Evolutionary conservation across 2,888 invertebrate genomes (phyloP).

Genomic region (Rugalucina vietnamica): DNA sequence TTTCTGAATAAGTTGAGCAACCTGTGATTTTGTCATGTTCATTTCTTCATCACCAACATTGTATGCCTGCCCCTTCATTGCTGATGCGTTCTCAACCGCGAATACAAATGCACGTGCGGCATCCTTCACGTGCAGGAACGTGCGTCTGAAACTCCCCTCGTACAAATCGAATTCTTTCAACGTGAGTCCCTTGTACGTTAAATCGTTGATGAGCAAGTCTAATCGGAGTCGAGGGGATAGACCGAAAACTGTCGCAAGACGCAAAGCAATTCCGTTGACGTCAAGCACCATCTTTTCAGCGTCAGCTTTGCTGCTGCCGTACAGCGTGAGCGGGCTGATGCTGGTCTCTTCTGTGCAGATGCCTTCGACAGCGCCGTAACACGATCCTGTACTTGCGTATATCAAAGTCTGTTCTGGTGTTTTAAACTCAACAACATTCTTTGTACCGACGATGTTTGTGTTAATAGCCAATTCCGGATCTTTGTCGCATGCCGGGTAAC

Average conservation of each 20-base stretch:
- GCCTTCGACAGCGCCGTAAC: conserved; percentile 81
- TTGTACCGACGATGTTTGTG: conserved; percentile 28
- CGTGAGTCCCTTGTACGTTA: conserved; percentile 66
- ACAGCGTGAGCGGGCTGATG: conserved; percentile 80
- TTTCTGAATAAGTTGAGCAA: conserved; percentile 75
- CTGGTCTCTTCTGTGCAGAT: conserved; percentile 80
- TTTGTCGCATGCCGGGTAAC: conserved; percentile 76
- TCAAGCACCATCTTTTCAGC: conserved; percentile 64
- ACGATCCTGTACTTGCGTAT: conserved; percentile 77
- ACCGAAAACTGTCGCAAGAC: conserved; percentile 81
- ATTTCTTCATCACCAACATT: conserved; percentile 82
- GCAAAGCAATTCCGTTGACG: conserved; percentile 76
- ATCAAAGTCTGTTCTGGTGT: not conserved
- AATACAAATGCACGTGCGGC: conserved; percentile 81
- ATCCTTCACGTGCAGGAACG: conserved; percentile 82
- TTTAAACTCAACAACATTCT: conserved; percentile 26
- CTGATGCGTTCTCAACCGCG: conserved; percentile 74
- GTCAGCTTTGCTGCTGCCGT: conserved; percentile 72
- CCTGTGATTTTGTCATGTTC: conserved; percentile 81
- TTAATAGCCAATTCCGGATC: conserved; percentile 24
- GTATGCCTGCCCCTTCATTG: conserved; percentile 78
- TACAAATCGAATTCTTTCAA: conserved; percentile 77
- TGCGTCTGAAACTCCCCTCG: conserved; percentile 79
- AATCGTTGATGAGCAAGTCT: conserved; percentile 19
- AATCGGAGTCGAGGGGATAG: conserved; percentile 20